Evolutionary conservation across 2,113 vertebrate genomes (phyloP), one percentile per base, ranked within the genome.

Genomic region (Zeus faber): DNA sequence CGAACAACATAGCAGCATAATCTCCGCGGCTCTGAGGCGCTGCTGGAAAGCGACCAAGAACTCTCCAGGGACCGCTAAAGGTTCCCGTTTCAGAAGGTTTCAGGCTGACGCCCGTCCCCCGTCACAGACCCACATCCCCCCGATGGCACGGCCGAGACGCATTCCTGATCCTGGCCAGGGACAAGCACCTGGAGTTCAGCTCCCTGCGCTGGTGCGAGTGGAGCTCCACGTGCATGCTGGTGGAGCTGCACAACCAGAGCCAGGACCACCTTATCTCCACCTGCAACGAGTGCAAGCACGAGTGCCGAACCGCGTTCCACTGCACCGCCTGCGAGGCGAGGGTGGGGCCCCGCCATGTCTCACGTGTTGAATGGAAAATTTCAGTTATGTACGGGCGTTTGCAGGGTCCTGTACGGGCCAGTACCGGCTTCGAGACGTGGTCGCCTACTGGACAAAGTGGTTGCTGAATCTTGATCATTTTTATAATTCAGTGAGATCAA

Each of bases 221-320:
- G 97, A 98, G 96, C 65, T 96, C 95, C 48, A 98, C 93, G 93
- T 98, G 95, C 79, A 98, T 99, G 97, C 78, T 99, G 72, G 97
- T 99, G 65, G 97, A 98, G 67, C 78, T 99, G 61, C 97, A 99
- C 65, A 98, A 95, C 49, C 96, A 99, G 88, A 96, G 95, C 85
- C 96, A 99, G 85, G 96, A 98, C 65, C 94, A 96, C 67, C 98
- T 99, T 24, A 95, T 98, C 60, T 98, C 98, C 81, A 99, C 97
- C 43, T 99, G 96, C 85, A 99, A 99, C 0, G 94, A 97, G 74
- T 99, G 97, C 91, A 99, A 97, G 68, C 94, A 96, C 86, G 95
- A 98, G 97, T 99, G 82, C 96, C 98, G 86, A 99, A 96, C 0
- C 91, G 97, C 52, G n/a, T 99, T 93, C 89, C 97, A 99, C 83